Evolutionary conservation across 2,797 vertebrate species (phyloP).

Genomic region (Petrocephalus schoutedeni): DNA sequence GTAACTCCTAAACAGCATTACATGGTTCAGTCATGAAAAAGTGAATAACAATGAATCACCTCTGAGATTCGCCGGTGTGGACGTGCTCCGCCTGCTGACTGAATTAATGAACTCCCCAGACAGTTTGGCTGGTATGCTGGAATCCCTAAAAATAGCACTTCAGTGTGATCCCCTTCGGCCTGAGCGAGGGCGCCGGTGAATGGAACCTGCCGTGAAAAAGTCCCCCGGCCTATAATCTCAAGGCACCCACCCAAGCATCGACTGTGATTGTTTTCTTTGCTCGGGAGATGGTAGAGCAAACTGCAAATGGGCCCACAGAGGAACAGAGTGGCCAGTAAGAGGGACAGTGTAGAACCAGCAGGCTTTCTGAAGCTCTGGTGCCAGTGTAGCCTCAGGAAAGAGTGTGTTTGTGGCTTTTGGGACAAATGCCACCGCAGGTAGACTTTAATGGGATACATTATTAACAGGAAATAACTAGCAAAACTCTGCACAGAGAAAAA

Average conservation of each 20-base stretch:
- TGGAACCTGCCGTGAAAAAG: neutral
- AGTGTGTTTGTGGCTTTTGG: neutral
- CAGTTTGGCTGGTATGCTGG: slow-evolving; percentile 43
- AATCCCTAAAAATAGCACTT: slow-evolving; percentile 56
- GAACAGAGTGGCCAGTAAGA: neutral
- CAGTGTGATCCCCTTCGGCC: neutral
- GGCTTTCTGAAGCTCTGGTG: neutral
- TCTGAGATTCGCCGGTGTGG: slow-evolving; percentile 50
- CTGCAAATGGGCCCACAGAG: neutral
- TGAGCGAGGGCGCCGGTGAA: neutral
- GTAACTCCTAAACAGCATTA: neutral
- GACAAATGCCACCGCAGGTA: neutral
- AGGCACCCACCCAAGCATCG: neutral
- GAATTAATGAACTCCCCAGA: slow-evolving; percentile 61
- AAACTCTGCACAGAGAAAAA: neutral
- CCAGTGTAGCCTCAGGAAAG: neutral
- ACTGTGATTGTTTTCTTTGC: neutral
- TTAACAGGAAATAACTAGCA: neutral
- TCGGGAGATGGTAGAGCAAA: neutral
- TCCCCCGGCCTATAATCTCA: neutral
- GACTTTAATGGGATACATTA: neutral
- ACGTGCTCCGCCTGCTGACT: slow-evolving; percentile 57
- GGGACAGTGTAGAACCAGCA: neutral
- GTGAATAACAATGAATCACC: neutral
- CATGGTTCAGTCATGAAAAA: neutral